Conservation (phyloP, 53 echinoderm and acorn worm species). For the Astropecten irregularis region DNA sequence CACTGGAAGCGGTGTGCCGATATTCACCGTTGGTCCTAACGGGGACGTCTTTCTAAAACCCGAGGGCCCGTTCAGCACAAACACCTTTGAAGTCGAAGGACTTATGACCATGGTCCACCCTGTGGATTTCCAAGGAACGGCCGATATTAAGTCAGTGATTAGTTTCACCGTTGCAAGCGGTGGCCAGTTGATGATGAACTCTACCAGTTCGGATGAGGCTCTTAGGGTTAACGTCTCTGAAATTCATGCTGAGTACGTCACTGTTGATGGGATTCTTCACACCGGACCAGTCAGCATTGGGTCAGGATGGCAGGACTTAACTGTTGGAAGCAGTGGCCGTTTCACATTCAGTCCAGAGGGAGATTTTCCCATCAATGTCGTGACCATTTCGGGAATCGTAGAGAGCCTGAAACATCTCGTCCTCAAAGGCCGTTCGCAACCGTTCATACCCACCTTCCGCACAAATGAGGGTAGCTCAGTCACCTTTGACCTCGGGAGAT, state of each 20-base stretch:
- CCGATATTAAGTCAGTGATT: too few species aligned
- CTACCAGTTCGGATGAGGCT: neutral
- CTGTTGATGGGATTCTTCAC: constrained; percentile 45
- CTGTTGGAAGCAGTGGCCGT: constrained; percentile 26
- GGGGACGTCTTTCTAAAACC: constrained; percentile 49
- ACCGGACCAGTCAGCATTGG: constrained; percentile 36
- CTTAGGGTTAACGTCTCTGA: constrained; percentile 6
- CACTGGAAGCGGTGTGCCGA: constrained; percentile 28
- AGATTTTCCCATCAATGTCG: constrained; percentile 24
- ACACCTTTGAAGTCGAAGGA: constrained; percentile 61
- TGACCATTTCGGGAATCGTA: constrained; percentile 50
- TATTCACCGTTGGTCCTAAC: constrained; percentile 40
- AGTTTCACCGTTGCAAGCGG: constrained; percentile 35
- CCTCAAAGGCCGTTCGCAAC: constrained; percentile 32
- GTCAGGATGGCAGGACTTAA: constrained; percentile 49
- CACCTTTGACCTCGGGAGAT: constrained; percentile 58
- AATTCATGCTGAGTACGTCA: constrained; percentile 46
- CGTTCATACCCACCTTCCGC: constrained; percentile 9
- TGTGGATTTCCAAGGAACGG: constrained; percentile 47
- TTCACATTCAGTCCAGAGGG: constrained; percentile 57
- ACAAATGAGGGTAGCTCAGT: constrained; percentile 54
- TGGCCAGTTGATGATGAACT: constrained; percentile 23
- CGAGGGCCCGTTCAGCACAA: constrained; percentile 51
- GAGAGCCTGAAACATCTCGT: constrained; percentile 54
- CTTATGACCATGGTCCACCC: constrained; percentile 27